phyloP scores from a whole-genome alignment of 2,113 vertebrate species.

The Pangasianodon gigas region DNA sequence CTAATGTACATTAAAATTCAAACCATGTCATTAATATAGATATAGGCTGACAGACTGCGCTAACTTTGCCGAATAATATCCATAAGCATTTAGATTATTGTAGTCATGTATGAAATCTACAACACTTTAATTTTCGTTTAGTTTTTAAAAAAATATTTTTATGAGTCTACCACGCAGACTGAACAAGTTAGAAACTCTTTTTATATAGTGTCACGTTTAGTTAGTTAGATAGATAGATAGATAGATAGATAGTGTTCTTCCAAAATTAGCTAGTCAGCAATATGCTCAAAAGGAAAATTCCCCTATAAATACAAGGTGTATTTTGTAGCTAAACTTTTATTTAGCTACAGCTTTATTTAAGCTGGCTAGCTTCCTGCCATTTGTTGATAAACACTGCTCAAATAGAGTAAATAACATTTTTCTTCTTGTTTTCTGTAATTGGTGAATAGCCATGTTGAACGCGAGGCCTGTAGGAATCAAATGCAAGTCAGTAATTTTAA shows the following conservation, averaged over 20 bases:
- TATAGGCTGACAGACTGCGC: too few species aligned
- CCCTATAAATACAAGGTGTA: too few species aligned
- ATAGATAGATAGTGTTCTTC: not conserved
- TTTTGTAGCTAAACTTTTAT: not conserved
- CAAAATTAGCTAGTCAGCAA: not conserved
- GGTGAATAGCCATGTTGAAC: not conserved
- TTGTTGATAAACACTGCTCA: not conserved
- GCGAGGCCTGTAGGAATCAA: not conserved
- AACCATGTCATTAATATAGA: too few species aligned
- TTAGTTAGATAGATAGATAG: not conserved
- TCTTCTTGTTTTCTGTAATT: not conserved
- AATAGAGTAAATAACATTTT: not conserved
- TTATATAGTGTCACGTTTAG: too few species aligned
- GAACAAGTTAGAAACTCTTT: too few species aligned
- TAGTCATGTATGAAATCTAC: too few species aligned
- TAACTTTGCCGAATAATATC: too few species aligned
- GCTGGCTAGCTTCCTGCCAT: not conserved
- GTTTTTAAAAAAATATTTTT: too few species aligned
- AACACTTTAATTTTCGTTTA: too few species aligned
- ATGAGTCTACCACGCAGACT: too few species aligned
- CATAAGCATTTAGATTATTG: too few species aligned
- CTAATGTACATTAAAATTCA: too few species aligned
- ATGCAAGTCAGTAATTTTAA: not conserved
- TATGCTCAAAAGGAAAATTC: not conserved
- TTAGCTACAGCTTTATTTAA: not conserved